phyloP scores from a whole-genome alignment of 2,797 vertebrate genomes.

The Gila robusta region DNA sequence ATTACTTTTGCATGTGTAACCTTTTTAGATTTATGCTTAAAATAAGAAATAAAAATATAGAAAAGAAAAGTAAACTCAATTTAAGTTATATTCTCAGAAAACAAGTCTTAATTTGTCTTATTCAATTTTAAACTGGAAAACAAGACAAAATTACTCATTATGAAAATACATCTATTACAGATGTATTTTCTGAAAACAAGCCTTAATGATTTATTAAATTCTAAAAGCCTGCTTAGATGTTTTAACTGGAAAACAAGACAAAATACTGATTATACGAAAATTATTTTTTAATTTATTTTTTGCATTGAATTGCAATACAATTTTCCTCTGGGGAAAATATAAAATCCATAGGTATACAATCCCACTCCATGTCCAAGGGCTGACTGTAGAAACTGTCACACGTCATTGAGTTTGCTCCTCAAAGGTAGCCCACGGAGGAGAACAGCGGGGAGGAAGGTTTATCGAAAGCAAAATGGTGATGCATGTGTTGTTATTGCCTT shows the following conservation, averaged over 20 bases:
- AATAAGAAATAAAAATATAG: neutral
- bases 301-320: neutral
- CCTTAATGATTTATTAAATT: neutral
- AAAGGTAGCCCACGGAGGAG: neutral
- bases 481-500: slow-evolving; percentile 28
- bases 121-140: neutral
- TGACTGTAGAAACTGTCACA: slow-evolving; percentile 6
- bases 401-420: slow-evolving; percentile 39
- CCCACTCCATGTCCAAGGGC: neutral
- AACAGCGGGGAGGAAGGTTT: slow-evolving; percentile 23
- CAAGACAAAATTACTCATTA: neutral
- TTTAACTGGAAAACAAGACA: neutral
- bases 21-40: neutral
- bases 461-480: slow-evolving; percentile 25
- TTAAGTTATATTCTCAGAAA: slow-evolving; percentile 4
- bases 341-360: neutral
- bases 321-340: neutral
- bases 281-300: neutral
- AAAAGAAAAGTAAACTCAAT: neutral
- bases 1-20: neutral
- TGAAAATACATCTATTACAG: neutral
- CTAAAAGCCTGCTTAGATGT: neutral
- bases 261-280: neutral
- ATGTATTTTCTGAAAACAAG: neutral
- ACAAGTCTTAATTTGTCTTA: neutral